phyloP scores from a whole-genome alignment of 2,113 vertebrate species.

The Bos indicus region DNA sequence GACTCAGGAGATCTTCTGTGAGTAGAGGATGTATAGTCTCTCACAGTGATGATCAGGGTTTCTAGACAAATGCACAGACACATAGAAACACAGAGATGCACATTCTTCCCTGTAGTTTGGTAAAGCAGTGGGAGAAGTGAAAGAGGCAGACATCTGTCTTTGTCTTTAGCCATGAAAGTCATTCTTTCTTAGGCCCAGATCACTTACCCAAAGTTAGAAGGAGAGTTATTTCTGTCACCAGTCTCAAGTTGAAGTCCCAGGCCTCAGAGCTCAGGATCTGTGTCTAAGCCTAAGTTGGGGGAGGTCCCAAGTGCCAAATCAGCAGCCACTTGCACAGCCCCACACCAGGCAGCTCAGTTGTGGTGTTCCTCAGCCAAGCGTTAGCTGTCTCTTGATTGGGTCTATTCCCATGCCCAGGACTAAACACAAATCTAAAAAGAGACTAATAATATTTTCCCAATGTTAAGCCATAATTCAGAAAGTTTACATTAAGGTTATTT shows the following conservation, averaged over 20 bases:
- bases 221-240: background rate
- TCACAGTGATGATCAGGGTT: background rate
- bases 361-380: background rate
- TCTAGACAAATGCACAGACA: background rate
- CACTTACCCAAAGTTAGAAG: constrained; percentile 38
- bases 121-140: background rate
- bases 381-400: background rate
- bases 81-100: background rate
- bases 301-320: background rate
- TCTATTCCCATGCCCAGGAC: background rate
- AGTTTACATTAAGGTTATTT: background rate
- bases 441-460: background rate
- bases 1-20: background rate
- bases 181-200: background rate
- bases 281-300: background rate
- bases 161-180: background rate
- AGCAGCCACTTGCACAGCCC: background rate
- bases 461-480: background rate
- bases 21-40: background rate
- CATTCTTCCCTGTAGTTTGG: background rate
- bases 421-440: background rate
- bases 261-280: background rate
- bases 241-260: background rate
- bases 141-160: background rate
- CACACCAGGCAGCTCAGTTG: background rate